phyloP scores from a whole-genome alignment of 2,797 vertebrate genomes.

The Sphaeramia orbicularis region DNA sequence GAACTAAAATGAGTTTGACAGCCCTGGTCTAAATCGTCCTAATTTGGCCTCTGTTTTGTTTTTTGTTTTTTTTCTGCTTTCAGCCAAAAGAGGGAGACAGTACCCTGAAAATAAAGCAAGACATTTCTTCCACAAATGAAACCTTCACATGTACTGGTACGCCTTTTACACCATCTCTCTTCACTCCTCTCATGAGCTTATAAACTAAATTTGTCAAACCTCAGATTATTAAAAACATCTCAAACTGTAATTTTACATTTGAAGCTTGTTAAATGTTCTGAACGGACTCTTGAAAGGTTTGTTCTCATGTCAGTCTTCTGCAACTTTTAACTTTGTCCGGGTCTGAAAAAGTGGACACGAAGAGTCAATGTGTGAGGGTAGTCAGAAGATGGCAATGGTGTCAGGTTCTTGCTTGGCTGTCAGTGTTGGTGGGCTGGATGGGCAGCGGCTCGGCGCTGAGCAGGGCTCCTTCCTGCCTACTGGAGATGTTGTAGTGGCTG shows the following conservation, averaged over 20 bases:
- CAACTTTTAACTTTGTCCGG: not conserved
- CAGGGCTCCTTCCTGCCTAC: conserved; percentile 85
- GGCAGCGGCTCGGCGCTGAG: conserved; percentile 56
- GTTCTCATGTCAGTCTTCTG: conserved; percentile 27
- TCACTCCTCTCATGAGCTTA: conserved; percentile 13
- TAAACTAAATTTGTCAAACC: not conserved
- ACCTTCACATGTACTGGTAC: not conserved
- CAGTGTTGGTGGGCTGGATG: conserved; percentile 64
- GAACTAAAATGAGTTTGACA: no score
- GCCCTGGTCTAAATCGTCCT: not conserved
- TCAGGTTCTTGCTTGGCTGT: conserved; percentile 65
- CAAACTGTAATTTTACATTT: not conserved
- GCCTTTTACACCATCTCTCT: not conserved
- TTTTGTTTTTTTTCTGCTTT: not conserved
- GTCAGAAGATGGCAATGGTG: conserved; percentile 74
- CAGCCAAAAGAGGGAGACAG: conserved; percentile 80
- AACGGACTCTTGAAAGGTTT: conserved; percentile 8
- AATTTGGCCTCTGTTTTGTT: not conserved
- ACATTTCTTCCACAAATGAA: not conserved
- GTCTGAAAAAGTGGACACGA: conserved; percentile 20
- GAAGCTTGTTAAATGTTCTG: not conserved
- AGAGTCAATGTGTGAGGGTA: conserved; percentile 47
- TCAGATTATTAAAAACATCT: conserved; percentile 10
- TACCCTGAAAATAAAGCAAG: conserved; percentile 55
- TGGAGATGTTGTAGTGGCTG: conserved; percentile 90